Evolutionary conservation across 2,888 invertebrate genomes (phyloP), one percentile per base, ranked within the genome.

Genomic region (Hydroisotoma schaefferi): DNA sequence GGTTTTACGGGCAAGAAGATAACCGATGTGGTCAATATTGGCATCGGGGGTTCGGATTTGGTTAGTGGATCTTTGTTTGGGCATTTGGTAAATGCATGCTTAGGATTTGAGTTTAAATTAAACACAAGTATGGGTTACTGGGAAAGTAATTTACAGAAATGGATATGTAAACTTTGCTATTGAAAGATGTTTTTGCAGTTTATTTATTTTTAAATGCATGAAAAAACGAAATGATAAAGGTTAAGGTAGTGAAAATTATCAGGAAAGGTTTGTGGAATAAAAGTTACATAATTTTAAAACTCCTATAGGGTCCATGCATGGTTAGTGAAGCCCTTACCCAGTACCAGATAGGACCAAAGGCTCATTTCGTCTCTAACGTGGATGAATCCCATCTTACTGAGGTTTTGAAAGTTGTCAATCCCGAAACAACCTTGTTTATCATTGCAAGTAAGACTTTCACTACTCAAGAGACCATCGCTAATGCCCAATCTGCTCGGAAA

Each of bases 371-470:
- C 0, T 98, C 98, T 2, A 99, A 99, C 77, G 94, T 99, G 74
- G 99, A 99, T 80, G 99, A 99, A 48, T 99, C 99, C 2, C 99
- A 99, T 77, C 79, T 99, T 74, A 94, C 92, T 0, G 94, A 97
- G 78, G 90, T 91, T 2, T 80, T 98, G 63, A 93, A 92, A 76
- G 86, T 86, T 70, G 80, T 99, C 27, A 84, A 89, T 78, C 88
- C 95, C 0, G 97, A 97, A 78, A 94, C 95, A 0, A 88, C 91
- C 1, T 81, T 99, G 43, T 99, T 99, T 80, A 95, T 99, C 76
- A 91, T 99, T 75, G 99, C 99, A 0, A 98, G 98, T 2, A 99
- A 99, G 82, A 99, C 98, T 1, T 99, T 94, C 78, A 99, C 98
- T 48, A 99, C 98, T 0, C 97, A 93, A 78, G 99, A 99, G 81